These are phyloP conservation scores for Physocephala rufipes DNA, from an alignment of 2,888 invertebrate genomes.

Conservation along the genomic window DNA sequence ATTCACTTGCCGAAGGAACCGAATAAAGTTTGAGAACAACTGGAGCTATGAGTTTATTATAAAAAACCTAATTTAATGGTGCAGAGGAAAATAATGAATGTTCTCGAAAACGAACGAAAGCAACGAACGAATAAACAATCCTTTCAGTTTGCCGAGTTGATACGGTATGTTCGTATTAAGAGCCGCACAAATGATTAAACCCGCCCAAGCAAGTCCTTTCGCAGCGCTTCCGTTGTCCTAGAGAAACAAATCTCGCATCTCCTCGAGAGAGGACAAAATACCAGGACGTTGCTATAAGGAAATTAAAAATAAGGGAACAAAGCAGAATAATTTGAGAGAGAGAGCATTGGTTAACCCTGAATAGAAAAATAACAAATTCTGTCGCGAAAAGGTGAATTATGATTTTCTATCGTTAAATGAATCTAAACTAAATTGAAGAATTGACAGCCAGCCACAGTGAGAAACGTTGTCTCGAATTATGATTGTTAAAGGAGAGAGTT, in stretches of 20 bases:
- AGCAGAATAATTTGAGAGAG: background rate
- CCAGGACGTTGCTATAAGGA: background rate
- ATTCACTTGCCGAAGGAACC: slow-evolving; percentile 1
- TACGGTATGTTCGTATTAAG: slow-evolving; percentile 26
- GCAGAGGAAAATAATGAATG: slow-evolving; percentile 65
- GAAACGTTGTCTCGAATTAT: too few species aligned
- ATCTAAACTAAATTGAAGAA: too few species aligned
- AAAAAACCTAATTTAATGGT: slow-evolving; percentile 51
- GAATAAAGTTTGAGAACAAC: slow-evolving; percentile 36
- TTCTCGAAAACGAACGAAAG: slow-evolving; percentile 64
- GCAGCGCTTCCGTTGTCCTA: slow-evolving; percentile 36
- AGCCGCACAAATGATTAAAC: background rate
- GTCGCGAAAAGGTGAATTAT: too few species aligned
- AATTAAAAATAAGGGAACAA: background rate
- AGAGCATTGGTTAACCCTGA: background rate
- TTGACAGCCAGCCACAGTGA: too few species aligned
- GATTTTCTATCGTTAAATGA: too few species aligned
- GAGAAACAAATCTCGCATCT: slow-evolving; percentile 13
- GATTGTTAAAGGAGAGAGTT: too few species aligned
- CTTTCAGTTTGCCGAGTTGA: slow-evolving; percentile 48
- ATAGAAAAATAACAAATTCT: background rate
- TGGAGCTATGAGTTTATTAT: slow-evolving; percentile 14
- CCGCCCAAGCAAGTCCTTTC: slow-evolving; percentile 12
- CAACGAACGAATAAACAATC: slow-evolving; percentile 63
- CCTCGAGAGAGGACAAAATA: slow-evolving; percentile 33